Conservation (phyloP, 2,888 invertebrate genomes). For the Erebia ligea region DNA sequence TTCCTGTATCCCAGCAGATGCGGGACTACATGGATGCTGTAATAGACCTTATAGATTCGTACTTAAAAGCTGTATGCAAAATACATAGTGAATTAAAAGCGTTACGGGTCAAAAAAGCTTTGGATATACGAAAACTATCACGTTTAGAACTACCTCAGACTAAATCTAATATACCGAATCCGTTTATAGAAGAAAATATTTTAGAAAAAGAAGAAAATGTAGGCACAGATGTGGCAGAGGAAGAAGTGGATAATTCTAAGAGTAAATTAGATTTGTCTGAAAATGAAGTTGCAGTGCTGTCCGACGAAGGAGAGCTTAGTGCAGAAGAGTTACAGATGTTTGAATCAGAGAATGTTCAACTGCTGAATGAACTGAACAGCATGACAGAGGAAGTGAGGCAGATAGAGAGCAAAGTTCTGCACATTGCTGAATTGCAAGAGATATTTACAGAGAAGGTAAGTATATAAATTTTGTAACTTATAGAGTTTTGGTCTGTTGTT, state of each 20-base stretch:
- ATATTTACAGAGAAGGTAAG: constrained; percentile 95
- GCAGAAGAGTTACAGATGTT: constrained; percentile 96
- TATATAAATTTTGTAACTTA: background rate
- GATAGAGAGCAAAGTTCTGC: constrained; percentile 95
- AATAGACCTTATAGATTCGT: constrained; percentile 88
- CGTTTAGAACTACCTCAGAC: constrained; percentile 83
- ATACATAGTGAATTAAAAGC: constrained; percentile 95
- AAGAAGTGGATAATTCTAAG: constrained; percentile 59
- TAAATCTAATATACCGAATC: constrained; percentile 62
- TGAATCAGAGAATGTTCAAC: constrained; percentile 94
- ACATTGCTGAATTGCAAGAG: constrained; percentile 97
- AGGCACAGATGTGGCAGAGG: constrained; percentile 42
- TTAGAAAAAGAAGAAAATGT: constrained; percentile 53
- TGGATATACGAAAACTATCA: constrained; percentile 92
- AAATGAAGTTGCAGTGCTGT: constrained; percentile 73
- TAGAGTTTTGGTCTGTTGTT: background rate
- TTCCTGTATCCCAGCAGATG: constrained; percentile 84
- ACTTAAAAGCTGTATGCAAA: constrained; percentile 93
- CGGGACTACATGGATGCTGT: constrained; percentile 91
- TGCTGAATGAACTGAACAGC: constrained; percentile 94
- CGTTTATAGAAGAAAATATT: constrained; percentile 57
- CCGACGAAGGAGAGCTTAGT: constrained; percentile 87
- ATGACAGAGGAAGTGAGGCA: constrained; percentile 95
- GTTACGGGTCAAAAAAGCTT: constrained; percentile 91
- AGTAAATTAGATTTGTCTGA: constrained; percentile 67